Base-by-base conservation (phyloP, 2,888 invertebrate species). In the Dicyrtoma fusca region DNA sequence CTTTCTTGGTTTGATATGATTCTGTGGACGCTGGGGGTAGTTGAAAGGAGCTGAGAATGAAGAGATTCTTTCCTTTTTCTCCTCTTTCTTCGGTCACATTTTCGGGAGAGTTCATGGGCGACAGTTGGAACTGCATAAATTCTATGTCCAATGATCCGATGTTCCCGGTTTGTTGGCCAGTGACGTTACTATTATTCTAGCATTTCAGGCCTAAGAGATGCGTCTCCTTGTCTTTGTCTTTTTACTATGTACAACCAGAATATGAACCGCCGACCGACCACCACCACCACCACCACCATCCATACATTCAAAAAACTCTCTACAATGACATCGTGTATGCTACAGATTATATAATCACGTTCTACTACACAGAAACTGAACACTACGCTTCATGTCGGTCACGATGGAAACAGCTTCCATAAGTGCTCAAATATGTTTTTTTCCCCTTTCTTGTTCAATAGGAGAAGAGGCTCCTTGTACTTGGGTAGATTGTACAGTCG, bases 71-170 rank as follows among this genome's bases (percentile, higher is more conserved):
- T 63, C 45, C 17, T 51, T 17, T 17, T 61, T 47, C 49, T n/a
- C 19, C n/a, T 49, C 21, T 49, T 47, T 62, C 45, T 21, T 23
- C 17, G 13, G 3, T 23, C 65, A 26, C 53, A 25, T 64, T 23
- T 34, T 45, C n/a, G 47, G 64, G 49, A 25, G 23, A 47, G 44
- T 57, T 55, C 55, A 66, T 66, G 55, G 68, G 55, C 68, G 68
- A 68, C 68, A 68, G 68, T 68, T 21, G n/a, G 45, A 25, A 68
- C 68, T 80, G 79, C 79, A 79, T 80, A 80, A 80, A 80, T 80
- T 78, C 77, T 78, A 71, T 79, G 77, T 80, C 79, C 79, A 80
- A 80, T 80, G 80, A 80, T 79, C 80, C 80, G 79, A 75, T 65
- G 69, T 74, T 75, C 75, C 77, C 77, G 79, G 76, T 80, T 78